Percentiles rank a stretch among this genome's conserved stretches.
These are phyloP conservation scores for Acanthosoma haemorrhoidale DNA, from an alignment of 2,888 invertebrate species.

Conservation along the genomic window DNA sequence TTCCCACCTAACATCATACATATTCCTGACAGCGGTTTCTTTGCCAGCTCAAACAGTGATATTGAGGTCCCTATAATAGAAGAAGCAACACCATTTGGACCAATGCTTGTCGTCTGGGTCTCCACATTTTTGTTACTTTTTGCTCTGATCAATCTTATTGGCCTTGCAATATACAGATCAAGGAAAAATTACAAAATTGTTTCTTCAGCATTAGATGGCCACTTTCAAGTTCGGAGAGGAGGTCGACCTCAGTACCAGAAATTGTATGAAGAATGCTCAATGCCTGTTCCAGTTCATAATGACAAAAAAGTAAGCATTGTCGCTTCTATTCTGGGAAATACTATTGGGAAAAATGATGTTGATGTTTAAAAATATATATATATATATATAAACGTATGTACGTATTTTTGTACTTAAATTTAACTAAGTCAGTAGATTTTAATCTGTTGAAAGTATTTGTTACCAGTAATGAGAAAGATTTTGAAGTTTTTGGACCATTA, in stretches of 20 bases:
- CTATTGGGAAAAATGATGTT: constrained; percentile 5
- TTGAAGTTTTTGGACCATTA: background rate
- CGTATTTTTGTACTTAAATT: constrained; percentile 29
- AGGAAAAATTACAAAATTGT: constrained; percentile 29
- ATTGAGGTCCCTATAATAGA: constrained; percentile 3
- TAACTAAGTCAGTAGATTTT: constrained; percentile 29
- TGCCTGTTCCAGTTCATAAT: constrained; percentile 39
- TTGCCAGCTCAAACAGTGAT: background rate
- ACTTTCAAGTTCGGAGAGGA: constrained; percentile 28
- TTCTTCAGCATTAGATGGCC: constrained; percentile 2
- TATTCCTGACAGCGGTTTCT: background rate
- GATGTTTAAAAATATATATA: constrained; percentile 15
- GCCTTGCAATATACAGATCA: constrained; percentile 34
- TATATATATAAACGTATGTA: background rate
- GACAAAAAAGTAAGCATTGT: constrained; percentile 33
- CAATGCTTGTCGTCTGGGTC: constrained; percentile 34
- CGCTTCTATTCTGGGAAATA: constrained; percentile 12
- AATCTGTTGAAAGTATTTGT: constrained; percentile 17
- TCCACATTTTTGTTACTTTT: constrained; percentile 33
- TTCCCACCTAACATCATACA: background rate
- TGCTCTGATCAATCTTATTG: constrained; percentile 34
- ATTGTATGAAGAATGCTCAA: constrained; percentile 42
- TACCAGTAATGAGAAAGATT: constrained; percentile 16
- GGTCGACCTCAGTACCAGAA: constrained; percentile 41
- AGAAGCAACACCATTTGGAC: constrained; percentile 26